These are phyloP conservation scores for Hydrochoerus hydrochaeris DNA, from an alignment of 2,113 vertebrate species.

Conservation along the genomic window DNA sequence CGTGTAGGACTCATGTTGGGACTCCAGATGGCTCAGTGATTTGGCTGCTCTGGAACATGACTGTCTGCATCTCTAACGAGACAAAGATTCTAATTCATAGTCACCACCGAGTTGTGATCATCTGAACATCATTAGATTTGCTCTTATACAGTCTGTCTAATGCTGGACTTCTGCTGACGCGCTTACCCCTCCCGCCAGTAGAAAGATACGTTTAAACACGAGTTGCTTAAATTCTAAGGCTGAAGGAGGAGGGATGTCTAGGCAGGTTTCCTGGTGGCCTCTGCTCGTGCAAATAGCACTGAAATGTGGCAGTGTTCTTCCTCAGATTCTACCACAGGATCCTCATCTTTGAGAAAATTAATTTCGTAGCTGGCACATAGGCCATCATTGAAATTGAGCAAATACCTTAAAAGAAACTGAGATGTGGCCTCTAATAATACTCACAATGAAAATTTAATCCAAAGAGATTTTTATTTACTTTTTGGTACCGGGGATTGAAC, in stretches of 20 bases:
- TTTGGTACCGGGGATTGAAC: no score
- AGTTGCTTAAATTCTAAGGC: not conserved
- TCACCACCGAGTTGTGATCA: not conserved
- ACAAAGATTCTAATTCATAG: not conserved
- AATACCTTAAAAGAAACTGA: not conserved
- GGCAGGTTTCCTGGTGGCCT: not conserved
- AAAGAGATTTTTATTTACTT: not conserved
- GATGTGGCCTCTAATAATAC: not conserved
- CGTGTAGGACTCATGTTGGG: not conserved
- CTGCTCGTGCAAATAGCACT: not conserved
- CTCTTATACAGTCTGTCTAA: not conserved
- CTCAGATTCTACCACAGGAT: not conserved
- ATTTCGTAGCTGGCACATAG: not conserved
- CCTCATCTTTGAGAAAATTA: not conserved
- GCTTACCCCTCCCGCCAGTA: not conserved
- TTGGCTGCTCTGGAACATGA: not conserved
- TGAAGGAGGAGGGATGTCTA: not conserved
- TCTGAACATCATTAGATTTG: not conserved
- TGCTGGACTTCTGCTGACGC: not conserved
- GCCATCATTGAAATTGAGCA: not conserved
- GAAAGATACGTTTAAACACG: not conserved
- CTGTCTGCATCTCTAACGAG: not conserved
- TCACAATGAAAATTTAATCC: not conserved
- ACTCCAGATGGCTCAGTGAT: not conserved
- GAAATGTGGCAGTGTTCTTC: not conserved